These are phyloP conservation scores for Oxyteleia sp. DNA, from an alignment of 2,888 invertebrate genomes.

Conservation along the genomic window DNA sequence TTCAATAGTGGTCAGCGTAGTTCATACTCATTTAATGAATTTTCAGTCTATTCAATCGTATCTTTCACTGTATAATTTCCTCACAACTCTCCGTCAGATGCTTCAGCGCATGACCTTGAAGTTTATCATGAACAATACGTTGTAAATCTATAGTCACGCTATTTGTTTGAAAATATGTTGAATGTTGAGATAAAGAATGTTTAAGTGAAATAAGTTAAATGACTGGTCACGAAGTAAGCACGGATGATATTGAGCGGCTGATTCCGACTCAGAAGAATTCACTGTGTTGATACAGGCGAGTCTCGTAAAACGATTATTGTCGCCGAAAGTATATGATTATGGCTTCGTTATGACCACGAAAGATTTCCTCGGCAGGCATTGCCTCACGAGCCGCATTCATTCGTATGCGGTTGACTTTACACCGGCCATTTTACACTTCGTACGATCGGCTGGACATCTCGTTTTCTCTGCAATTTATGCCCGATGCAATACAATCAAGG, in stretches of 20 bases:
- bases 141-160: conserved; percentile 32
- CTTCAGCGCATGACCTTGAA: conserved; percentile 33
- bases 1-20: neutral
- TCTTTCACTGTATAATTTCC: conserved; percentile 14
- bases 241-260: conserved; percentile 46
- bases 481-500: conserved; percentile 77
- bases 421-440: conserved; percentile 83
- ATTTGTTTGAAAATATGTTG: conserved; percentile 47
- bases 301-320: conserved; percentile 87
- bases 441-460: conserved; percentile 72
- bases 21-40: conserved; percentile 25
- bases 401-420: conserved; percentile 81
- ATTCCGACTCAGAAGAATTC: conserved; percentile 41
- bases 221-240: conserved; percentile 16
- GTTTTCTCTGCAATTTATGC: conserved; percentile 77
- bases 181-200: conserved; percentile 42
- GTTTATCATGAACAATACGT: conserved; percentile 51
- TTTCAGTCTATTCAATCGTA: conserved; percentile 13
- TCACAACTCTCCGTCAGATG: conserved; percentile 8
- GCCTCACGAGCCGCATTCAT: conserved; percentile 53
- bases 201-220: conserved; percentile 35
- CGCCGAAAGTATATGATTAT: conserved; percentile 86
- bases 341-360: conserved; percentile 84
- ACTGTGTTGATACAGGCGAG: conserved; percentile 80
- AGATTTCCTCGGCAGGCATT: conserved; percentile 54